Conservation (phyloP, 2,113 vertebrate species). For the Petrocephalus zakoni region DNA sequence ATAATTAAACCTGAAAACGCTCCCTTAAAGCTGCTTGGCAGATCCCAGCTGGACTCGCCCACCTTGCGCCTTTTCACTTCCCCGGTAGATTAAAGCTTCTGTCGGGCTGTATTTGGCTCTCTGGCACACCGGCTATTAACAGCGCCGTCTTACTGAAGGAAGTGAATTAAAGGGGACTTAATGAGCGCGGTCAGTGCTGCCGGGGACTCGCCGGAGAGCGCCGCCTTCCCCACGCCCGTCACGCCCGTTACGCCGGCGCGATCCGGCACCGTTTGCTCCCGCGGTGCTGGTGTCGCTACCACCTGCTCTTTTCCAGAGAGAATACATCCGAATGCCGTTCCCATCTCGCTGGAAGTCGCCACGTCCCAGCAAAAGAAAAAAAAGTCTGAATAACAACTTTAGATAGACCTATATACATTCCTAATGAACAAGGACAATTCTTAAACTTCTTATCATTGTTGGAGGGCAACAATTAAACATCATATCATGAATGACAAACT, state of each 20-base stretch:
- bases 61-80: conserved; percentile 20
- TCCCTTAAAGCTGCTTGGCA: conserved; percentile 8
- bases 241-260: not conserved
- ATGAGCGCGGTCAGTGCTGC: conserved; percentile 36
- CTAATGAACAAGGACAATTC: not conserved
- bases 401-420: not conserved
- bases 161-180: conserved; percentile 29
- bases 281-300: conserved; percentile 7
- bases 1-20: conserved; percentile 23
- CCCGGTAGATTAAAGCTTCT: conserved; percentile 38
- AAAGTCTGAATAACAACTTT: not conserved
- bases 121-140: conserved; percentile 40
- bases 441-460: not conserved
- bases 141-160: conserved; percentile 36
- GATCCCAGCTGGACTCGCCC: not conserved
- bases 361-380: not conserved
- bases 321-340: conserved; percentile 27
- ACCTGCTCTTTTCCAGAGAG: conserved; percentile 18
- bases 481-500: not conserved
- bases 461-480: not conserved
- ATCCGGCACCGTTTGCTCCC: conserved; percentile 20
- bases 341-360: conserved; percentile 25
- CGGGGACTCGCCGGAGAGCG: conserved; percentile 31
- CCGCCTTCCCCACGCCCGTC: not conserved
- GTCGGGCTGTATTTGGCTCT: conserved; percentile 34